A percentile compares a stretch with the other conserved stretches of the same genome.
Conservation (phyloP, 92 coral and sea anemone genomes). For the Pocillopora grandis region DNA sequence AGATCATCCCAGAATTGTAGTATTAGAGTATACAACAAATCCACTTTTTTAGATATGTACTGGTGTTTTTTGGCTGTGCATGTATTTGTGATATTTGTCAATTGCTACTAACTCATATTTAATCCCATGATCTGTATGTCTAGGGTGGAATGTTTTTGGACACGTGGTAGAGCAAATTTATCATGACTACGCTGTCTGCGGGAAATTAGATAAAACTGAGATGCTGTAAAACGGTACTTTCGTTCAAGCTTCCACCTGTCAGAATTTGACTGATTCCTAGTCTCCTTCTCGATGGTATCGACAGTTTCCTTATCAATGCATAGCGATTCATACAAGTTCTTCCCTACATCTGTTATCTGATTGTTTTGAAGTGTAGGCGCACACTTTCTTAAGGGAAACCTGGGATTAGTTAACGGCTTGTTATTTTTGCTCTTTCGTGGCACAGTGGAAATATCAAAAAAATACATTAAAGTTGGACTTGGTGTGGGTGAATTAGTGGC, state of each 20-base stretch:
- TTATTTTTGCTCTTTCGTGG: conserved; percentile 8
- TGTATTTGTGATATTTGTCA: conserved; percentile 36
- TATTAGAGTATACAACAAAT: conserved; percentile 30
- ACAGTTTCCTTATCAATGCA: conserved; percentile 19
- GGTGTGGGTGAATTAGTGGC: conserved; percentile 44
- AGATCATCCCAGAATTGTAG: conserved; percentile 47
- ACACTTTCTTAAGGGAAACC: conserved; percentile 23
- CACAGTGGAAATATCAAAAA: conserved; percentile 17
- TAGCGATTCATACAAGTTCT: conserved; percentile 18
- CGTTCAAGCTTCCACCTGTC: conserved; percentile 46
- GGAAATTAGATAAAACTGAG: conserved; percentile 41
- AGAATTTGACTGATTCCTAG: conserved; percentile 34
- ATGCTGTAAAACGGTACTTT: conserved; percentile 43
- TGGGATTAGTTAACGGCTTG: conserved; percentile 15
- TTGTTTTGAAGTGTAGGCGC: conserved; percentile 26
- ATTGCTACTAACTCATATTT: conserved; percentile 52
- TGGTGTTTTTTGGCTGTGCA: conserved; percentile 34
- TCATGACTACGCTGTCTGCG: conserved; percentile 45
- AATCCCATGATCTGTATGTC: conserved; percentile 47
- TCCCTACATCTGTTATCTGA: conserved; percentile 17
- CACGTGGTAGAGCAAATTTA: conserved; percentile 37
- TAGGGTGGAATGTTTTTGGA: conserved; percentile 37
- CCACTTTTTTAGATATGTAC: conserved; percentile 28
- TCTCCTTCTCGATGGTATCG: conserved; percentile 26
- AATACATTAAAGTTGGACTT: conserved; percentile 49